Evolutionary conservation across 2,888 invertebrate genomes (phyloP).

Genomic region (Eristalinus aeneus): DNA sequence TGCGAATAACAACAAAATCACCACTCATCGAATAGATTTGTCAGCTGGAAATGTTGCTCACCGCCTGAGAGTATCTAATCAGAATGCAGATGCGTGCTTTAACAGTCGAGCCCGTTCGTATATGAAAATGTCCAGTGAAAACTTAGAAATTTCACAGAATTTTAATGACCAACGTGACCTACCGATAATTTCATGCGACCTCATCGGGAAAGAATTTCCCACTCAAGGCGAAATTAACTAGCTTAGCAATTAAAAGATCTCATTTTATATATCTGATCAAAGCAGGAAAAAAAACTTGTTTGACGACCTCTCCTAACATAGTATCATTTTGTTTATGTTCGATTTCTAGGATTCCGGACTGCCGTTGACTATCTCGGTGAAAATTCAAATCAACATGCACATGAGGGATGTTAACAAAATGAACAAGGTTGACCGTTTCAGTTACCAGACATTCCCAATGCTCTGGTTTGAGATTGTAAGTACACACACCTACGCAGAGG

Average conservation of each 20-base stretch:
- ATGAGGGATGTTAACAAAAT: constrained; percentile 86
- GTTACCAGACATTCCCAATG: constrained; percentile 88
- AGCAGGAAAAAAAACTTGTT: constrained; percentile 27
- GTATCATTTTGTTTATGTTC: constrained; percentile 64
- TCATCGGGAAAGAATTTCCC: constrained; percentile 20
- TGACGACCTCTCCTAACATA: constrained; percentile 35
- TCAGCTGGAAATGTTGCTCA: constrained; percentile 16
- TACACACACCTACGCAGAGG: not conserved
- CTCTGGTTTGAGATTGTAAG: constrained; percentile 96
- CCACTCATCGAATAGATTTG: not conserved
- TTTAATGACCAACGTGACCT: constrained; percentile 19
- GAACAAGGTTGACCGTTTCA: constrained; percentile 85
- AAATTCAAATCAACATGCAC: constrained; percentile 94
- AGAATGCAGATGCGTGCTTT: constrained; percentile 30
- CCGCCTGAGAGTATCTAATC: constrained; percentile 4
- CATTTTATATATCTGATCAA: not conserved
- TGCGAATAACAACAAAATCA: not conserved
- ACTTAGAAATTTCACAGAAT: constrained; percentile 14
- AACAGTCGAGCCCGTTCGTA: not conserved
- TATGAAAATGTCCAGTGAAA: not conserved
- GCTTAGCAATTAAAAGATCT: not conserved
- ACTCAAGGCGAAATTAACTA: constrained; percentile 16
- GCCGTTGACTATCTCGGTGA: constrained; percentile 88
- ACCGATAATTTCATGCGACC: not conserved
- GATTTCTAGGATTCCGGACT: constrained; percentile 85